These are phyloP conservation scores for Mylabris phalerata DNA, from an alignment of 1,140 invertebrate species.

Conservation along the genomic window DNA sequence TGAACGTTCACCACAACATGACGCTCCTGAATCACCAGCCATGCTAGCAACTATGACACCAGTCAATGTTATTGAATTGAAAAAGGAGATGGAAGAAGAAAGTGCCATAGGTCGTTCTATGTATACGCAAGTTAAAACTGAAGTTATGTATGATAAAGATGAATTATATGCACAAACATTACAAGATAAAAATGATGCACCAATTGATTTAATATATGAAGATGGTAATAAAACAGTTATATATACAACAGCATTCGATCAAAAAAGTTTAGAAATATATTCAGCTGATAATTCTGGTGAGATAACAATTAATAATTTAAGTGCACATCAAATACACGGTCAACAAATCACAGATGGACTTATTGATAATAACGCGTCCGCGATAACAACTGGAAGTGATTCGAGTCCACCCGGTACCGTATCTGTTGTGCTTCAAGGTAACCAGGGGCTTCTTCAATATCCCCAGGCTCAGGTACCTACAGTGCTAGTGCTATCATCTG, in stretches of 20 bases:
- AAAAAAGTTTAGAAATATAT: conserved; percentile 46
- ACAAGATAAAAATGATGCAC: conserved; percentile 53
- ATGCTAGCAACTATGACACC: conserved; percentile 71
- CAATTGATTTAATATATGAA: conserved; percentile 73
- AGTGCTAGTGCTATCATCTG: conserved; percentile 47
- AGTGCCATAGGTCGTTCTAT: conserved; percentile 51
- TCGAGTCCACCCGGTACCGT: conserved; percentile 31
- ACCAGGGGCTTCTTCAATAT: conserved; percentile 40
- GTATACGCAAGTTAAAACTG: conserved; percentile 50
- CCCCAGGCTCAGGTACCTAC: conserved; percentile 43
- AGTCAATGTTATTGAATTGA: conserved; percentile 58
- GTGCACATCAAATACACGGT: conserved; percentile 45
- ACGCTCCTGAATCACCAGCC: conserved; percentile 55
- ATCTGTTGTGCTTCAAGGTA: conserved; percentile 40
- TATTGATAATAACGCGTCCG: conserved; percentile 43
- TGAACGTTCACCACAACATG: conserved; percentile 32
- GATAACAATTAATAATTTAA: conserved; percentile 41
- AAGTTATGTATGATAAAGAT: conserved; percentile 45
- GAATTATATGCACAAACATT: conserved; percentile 53
- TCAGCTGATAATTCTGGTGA: conserved; percentile 46
- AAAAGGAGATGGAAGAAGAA: conserved; percentile 47
- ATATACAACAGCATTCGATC: conserved; percentile 60
- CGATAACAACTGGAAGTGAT: conserved; percentile 34
- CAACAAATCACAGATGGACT: conserved; percentile 46
- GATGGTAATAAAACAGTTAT: conserved; percentile 75